These are phyloP conservation scores for Heterochromis multidens DNA, from an alignment of 2,113 vertebrate species.

Conservation along the genomic window DNA sequence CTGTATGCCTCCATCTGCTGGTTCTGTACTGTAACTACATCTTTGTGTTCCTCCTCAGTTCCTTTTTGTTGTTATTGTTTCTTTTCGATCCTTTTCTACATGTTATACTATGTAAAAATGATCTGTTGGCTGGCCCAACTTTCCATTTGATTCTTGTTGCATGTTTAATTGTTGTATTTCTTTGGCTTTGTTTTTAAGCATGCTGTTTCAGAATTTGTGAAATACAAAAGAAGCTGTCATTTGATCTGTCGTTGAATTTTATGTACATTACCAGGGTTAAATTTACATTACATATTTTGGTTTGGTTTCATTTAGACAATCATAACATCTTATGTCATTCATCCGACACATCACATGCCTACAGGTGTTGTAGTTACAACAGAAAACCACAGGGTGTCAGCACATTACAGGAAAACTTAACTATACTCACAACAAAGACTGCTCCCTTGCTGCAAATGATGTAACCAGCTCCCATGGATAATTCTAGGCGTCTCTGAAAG, in stretches of 20 bases:
- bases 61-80: background rate
- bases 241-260: background rate
- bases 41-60: background rate
- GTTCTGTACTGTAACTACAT: conserved; percentile 45
- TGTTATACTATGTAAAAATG: background rate
- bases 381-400: conserved; percentile 27
- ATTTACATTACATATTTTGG: background rate
- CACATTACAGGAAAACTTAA: background rate
- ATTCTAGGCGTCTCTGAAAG: background rate
- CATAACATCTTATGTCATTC: background rate
- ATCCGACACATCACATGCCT: background rate
- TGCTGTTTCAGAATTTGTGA: conserved; percentile 33
- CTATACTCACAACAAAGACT: accelerated
- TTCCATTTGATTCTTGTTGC: conserved; percentile 28
- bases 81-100: background rate
- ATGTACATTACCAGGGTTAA: accelerated
- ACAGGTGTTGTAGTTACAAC: conserved; percentile 13
- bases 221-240: conserved; percentile 42
- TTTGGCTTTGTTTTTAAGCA: conserved; percentile 23
- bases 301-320: background rate
- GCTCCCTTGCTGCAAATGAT: background rate
- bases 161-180: conserved; percentile 46
- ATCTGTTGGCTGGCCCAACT: conserved; percentile 65
- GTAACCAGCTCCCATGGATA: background rate
- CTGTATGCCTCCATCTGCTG: conserved; percentile 61